phyloP scores from a whole-genome alignment of 2,888 invertebrate genomes.

The Stictocephala bisonia region DNA sequence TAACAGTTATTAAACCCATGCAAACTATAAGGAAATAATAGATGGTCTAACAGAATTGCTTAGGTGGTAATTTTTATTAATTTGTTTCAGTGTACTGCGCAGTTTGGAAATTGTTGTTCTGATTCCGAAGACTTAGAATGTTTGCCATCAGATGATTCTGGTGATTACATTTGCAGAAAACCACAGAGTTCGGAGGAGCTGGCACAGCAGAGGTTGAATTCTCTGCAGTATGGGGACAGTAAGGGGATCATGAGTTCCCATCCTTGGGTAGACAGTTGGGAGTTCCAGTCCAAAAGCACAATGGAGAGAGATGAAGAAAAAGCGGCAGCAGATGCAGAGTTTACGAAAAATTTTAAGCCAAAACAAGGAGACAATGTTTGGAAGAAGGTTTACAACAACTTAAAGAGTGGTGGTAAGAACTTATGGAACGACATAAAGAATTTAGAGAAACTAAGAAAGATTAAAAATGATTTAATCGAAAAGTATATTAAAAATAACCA shows the following conservation, averaged over 20 bases:
- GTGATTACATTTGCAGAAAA: neutral
- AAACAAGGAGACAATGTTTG: neutral
- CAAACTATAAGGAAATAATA: too few species aligned
- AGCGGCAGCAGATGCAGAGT: neutral
- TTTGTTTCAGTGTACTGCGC: too few species aligned
- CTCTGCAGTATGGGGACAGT: constrained; percentile 22
- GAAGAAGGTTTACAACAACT: neutral
- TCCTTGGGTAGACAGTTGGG: constrained; percentile 16
- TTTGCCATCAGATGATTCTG: neutral
- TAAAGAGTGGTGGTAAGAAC: neutral
- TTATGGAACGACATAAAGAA: constrained; percentile 33
- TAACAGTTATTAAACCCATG: too few species aligned
- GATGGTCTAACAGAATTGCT: too few species aligned
- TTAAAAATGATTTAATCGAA: constrained; percentile 22
- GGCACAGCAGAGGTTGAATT: neutral
- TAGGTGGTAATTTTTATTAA: too few species aligned
- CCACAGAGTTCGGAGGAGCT: neutral
- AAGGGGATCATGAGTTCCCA: neutral
- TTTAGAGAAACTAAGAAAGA: constrained; percentile 33
- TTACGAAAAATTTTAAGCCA: constrained; percentile 8
- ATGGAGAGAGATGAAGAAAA: neutral
- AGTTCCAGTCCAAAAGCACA: constrained; percentile 15
- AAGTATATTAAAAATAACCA: constrained; percentile 19
- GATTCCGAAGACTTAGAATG: constrained; percentile 18
- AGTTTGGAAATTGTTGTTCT: too few species aligned